Base-by-base conservation (phyloP, 2,797 vertebrate genomes). In the Eospalax fontanierii region DNA sequence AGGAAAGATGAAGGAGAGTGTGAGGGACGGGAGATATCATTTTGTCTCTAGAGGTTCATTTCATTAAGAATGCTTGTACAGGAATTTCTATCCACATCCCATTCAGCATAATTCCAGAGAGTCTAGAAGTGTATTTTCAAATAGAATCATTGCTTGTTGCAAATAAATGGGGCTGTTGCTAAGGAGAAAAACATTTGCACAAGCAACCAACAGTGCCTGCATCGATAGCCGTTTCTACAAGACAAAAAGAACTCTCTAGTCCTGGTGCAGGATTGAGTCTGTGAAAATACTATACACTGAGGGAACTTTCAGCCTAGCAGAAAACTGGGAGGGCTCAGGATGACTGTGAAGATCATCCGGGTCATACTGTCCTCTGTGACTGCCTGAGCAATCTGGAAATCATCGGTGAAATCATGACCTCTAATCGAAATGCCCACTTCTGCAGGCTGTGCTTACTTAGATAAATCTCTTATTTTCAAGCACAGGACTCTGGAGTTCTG, bases 341-440 rank as follows among this genome's bases (percentile, higher is more conserved):
- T 24, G 9, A 4, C n/a, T n/a, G 3, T 54, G 18, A 46, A 57
- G 38, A 19, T 33, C 63, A 46, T 54, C 19, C 4, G 4, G 22
- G 61, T 70, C 43, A 8, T n/a, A 9, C 15, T 59, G 40, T 38
- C 66, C 87, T 21, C 16, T 0, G 2, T 33, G 24, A 59, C 63
- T 21, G 7, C 28, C 40, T 16, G 22, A 4, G 28, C 43, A 9
- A 68, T 26, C 18, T 12, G 35, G 75, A 57, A 19, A 24, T 14
- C 28, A 33, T 0, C 30, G 33, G 24, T 0, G 15, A 1, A 40
- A 21, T 33, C 74, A 3, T 1, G 38, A 24, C 12, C 15, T n/a
- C 33, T 73, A 0, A 18, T 30, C 10, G 76, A 14, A 2, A 33
- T 4, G 4, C 26, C 84, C 43, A 5, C 61, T 50, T 84, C 76